Percentiles rank a stretch among this genome's conserved stretches.
phyloP scores from a whole-genome alignment of 2,113 vertebrate species.

The Uria aalge region DNA sequence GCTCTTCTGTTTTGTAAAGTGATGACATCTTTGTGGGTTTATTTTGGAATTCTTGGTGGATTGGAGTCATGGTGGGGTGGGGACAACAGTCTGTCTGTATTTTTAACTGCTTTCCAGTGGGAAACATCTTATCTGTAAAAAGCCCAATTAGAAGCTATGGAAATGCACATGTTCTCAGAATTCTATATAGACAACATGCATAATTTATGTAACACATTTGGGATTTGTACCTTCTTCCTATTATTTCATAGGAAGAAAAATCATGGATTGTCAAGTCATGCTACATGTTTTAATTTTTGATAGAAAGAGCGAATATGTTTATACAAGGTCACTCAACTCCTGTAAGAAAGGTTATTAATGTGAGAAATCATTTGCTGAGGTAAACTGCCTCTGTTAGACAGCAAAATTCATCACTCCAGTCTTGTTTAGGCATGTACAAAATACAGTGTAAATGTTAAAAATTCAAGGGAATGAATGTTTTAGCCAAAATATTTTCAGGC shows the following conservation, averaged over 20 bases:
- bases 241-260: constrained; percentile 10
- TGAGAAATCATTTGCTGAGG: constrained; percentile 70
- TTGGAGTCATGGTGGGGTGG: neutral
- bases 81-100: neutral
- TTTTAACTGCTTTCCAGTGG: constrained; percentile 23
- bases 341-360: constrained; percentile 62
- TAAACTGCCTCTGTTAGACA: constrained; percentile 60
- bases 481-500: constrained; percentile 16
- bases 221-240: constrained; percentile 45
- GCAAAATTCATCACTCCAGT: constrained; percentile 66
- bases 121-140: constrained; percentile 11
- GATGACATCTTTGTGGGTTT: neutral
- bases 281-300: constrained; percentile 67
- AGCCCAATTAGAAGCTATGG: constrained; percentile 14
- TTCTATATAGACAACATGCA: neutral
- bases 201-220: neutral
- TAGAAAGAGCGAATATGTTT: constrained; percentile 55
- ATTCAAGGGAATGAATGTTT: constrained; percentile 29
- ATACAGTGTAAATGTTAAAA: neutral
- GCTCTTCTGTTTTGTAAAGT: neutral
- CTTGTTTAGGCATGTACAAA: constrained; percentile 54
- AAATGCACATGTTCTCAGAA: constrained; percentile 2
- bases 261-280: constrained; percentile 55
- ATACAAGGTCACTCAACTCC: constrained; percentile 55
- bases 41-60: constrained; percentile 32